Conservation (phyloP, 2,888 invertebrate species). For the Tachystola acroxantha region DNA sequence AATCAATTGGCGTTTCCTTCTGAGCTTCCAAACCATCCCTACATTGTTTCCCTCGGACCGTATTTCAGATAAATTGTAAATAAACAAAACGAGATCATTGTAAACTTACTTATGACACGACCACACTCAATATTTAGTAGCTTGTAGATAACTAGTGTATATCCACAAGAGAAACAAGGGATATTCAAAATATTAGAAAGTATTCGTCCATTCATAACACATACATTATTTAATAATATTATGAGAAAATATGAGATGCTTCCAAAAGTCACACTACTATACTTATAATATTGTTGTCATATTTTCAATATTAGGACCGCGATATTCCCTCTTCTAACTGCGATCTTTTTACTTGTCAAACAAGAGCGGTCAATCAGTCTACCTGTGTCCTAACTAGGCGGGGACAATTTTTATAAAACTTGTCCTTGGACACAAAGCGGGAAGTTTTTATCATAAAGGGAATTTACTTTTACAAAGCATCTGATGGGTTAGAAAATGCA, state of each 20-base stretch:
- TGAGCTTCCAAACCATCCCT: conserved; percentile 50
- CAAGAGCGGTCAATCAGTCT: background rate
- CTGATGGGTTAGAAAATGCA: conserved; percentile 54
- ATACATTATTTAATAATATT: conserved; percentile 38
- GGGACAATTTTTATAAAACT: conserved; percentile 8
- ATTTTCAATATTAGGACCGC: conserved; percentile 10
- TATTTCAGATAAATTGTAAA: conserved; percentile 74
- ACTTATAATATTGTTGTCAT: conserved; percentile 9
- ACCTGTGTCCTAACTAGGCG: conserved; percentile 7
- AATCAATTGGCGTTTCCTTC: conserved; percentile 65
- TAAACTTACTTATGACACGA: conserved; percentile 56
- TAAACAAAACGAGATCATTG: conserved; percentile 64
- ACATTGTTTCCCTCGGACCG: conserved; percentile 34
- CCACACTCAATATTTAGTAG: conserved; percentile 55
- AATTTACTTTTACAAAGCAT: conserved; percentile 51
- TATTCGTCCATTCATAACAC: conserved; percentile 57
- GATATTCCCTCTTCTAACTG: conserved; percentile 2
- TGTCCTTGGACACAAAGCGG: conserved; percentile 2
- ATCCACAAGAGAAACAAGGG: conserved; percentile 42
- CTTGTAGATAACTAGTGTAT: conserved; percentile 37
- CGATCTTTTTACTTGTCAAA: conserved; percentile 2
- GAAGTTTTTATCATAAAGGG: conserved; percentile 19
- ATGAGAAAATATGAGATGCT: conserved; percentile 37
- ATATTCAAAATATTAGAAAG: conserved; percentile 36
- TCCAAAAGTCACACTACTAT: conserved; percentile 25